Evolutionary conservation across 2,888 invertebrate genomes (phyloP).

Genomic region (Lepidocyrtoides sp.): DNA sequence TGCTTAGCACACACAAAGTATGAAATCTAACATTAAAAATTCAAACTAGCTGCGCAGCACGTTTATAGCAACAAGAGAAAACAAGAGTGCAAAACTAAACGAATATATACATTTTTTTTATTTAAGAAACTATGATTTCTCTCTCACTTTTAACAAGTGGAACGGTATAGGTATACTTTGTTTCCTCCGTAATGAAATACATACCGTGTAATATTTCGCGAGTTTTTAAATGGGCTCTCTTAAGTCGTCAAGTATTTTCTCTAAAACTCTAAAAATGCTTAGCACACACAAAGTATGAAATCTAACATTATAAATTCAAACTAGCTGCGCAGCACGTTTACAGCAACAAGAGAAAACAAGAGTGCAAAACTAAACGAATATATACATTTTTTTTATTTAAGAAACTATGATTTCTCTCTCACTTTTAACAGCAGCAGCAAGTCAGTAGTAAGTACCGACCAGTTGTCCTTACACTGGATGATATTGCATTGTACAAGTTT

Average conservation of each 20-base stretch:
- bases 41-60: too few relatives aligned
- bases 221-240: slow-evolving; percentile 21
- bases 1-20: too few relatives aligned
- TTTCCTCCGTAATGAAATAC: neutral
- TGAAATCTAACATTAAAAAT: too few relatives aligned
- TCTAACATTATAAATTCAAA: too few relatives aligned
- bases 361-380: neutral
- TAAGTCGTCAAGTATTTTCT: too few relatives aligned
- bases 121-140: neutral
- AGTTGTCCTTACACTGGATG: too few relatives aligned
- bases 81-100: neutral
- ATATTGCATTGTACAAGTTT: neutral
- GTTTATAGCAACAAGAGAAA: neutral
- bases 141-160: slow-evolving; percentile 4
- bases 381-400: neutral
- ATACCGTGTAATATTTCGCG: slow-evolving; percentile 3
- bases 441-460: neutral
- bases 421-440: too few relatives aligned
- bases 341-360: neutral
- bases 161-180: neutral
- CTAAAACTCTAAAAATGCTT: too few relatives aligned
- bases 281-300: too few relatives aligned
- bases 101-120: neutral
- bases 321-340: slow-evolving; percentile 17
- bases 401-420: neutral